Evolutionary conservation across 1,140 invertebrate species (phyloP), one percentile per base, ranked within the genome.

Genomic region (Micrasema minimum): DNA sequence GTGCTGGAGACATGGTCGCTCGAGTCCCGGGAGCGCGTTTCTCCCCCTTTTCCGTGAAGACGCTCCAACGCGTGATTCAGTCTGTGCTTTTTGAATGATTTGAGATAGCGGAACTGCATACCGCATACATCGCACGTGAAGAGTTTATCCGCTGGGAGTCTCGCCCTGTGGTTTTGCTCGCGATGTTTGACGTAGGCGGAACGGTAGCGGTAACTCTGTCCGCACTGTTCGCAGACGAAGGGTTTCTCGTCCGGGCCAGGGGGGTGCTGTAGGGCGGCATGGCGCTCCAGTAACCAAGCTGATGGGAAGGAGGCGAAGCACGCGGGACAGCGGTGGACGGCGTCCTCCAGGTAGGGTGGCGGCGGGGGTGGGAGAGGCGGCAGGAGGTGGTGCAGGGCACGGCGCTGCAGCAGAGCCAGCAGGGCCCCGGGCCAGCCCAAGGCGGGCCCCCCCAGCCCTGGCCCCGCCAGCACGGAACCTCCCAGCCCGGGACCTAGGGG

Each of bases 211-310:
- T 96, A 96, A 76, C 92, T 93, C 76, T 96, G 93, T 7, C 93
- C 93, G 80, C 93, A 96, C 77, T 95, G 93, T 76, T 95, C 93
- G 82, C 93, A 96, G 9, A 93, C 92, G 82, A 94, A 95, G n/a
- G 93, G 93, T 77, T 95, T 96, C 79, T 95, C 93, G 75, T 93
- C 90, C 70, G 82, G 79, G 48, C 86, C 87, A 0, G 83, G 80
- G 14, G 86, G 84, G 79, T 94, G 92, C 78, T 94, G 92, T 0
- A 94, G 80, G 0, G 91, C 87, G 0, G 91, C 91, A 76, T 94
- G 92, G 69, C 92, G 89, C 79, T 94, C 92, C 18, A 94, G 82
- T 6, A 94, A 85, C 92, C 92, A 93, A 0, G 90, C 86, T 5
- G 92, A 92, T 11, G 93, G 93, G 77, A 94, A 94, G 7, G 89